A percentile compares a stretch with the other conserved stretches of the same genome.
phyloP scores from a whole-genome alignment of 2,888 invertebrate genomes.

The Melipona bicolor region DNA sequence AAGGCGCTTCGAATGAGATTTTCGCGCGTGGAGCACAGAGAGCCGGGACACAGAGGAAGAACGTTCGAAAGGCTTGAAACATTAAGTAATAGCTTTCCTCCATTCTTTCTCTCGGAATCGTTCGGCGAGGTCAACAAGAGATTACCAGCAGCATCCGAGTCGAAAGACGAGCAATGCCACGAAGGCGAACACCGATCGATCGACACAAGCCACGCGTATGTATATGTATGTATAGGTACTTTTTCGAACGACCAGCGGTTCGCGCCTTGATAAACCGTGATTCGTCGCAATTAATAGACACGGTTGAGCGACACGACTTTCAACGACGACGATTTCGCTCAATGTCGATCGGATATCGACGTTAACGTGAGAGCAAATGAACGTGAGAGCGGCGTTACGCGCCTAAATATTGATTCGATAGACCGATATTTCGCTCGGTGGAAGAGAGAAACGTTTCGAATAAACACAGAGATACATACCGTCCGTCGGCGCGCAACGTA shows the following conservation, averaged over 20 bases:
- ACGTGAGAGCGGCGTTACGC: neutral
- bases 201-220: slow-evolving; percentile 26
- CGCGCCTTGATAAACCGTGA: slow-evolving; percentile 24
- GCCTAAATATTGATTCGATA: slow-evolving; percentile 22
- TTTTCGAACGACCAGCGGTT: neutral
- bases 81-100: slow-evolving; percentile 47
- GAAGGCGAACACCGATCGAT: slow-evolving; percentile 33
- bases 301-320: neutral
- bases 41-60: neutral
- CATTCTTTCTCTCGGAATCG: slow-evolving; percentile 33
- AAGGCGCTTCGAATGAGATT: slow-evolving; percentile 21
- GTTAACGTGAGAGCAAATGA: neutral
- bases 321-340: neutral
- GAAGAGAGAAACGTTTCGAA: neutral
- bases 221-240: too few species aligned
- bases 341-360: neutral
- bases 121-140: slow-evolving; percentile 47
- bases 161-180: slow-evolving; percentile 44
- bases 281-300: slow-evolving; percentile 10
- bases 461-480: neutral
- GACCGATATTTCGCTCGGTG: neutral
- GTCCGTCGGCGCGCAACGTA: neutral
- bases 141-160: slow-evolving; percentile 44
- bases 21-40: neutral
- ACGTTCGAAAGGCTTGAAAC: slow-evolving; percentile 23